Base-by-base conservation (phyloP, 64 coral and sea anemone species). In the Montipora capricornis region DNA sequence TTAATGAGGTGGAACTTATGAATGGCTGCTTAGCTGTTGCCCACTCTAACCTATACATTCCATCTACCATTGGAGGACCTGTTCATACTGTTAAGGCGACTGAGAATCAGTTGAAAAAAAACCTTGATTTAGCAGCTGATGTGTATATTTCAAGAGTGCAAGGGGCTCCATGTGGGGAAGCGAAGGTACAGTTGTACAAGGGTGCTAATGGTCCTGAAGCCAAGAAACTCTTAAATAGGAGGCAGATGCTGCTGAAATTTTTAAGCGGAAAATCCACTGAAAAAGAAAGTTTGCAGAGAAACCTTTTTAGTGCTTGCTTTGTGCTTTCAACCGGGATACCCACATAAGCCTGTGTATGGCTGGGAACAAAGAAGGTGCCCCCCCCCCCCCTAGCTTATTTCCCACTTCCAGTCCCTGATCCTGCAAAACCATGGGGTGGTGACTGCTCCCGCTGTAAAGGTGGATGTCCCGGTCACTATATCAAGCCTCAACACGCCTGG, bases 361-460 rank as follows among this genome's bases (percentile, higher is more conserved):
- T 5, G 37, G 26, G 5, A 71, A 71, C 44, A 29, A 75, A 66
- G 47, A 6, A 17, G 74, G 88, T 46, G 88, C 2, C 88, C 88
- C 12, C 48, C 2, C 76, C 88, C 12, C 48, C 4, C 55, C 44
- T 90, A 51, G 0, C 53, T 20, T 17, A 68, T 68, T 80, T 90
- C 77, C 37, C 88, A 44, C 14, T 80, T n/a, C 88, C 88, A 79
- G 59, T 80, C 0, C 58, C 24, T 16, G 88, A 90, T 80, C 7
- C 8, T 11, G 44, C 55, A 14, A 78, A 68, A 78, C 88, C 29
- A 16, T 90, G 88, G 88, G 88, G 88, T 0, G 24, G 50, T 6
- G 48, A 83, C 5, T 83, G 90, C 16, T 20, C 19, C 90, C 45
- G 82, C 82, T 92, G 79, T 68, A 83, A 82, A 47, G 80, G 17